Conservation (phyloP, 2,113 vertebrate species). For the Pseudonaja textilis region DNA sequence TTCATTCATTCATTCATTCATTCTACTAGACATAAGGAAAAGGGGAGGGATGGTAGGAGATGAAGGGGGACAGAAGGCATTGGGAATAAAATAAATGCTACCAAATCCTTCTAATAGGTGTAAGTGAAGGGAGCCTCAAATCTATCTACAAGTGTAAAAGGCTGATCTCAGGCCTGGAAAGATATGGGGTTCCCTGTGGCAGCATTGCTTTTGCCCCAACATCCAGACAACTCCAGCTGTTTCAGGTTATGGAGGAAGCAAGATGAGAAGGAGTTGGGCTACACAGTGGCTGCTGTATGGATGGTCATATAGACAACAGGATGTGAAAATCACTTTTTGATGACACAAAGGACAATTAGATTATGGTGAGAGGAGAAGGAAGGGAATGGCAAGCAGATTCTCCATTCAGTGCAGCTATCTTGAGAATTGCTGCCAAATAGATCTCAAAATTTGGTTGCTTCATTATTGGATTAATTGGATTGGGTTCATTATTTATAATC, state of each 20-base stretch:
- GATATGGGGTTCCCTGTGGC: neutral
- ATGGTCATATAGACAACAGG: neutral
- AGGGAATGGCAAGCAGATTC: neutral
- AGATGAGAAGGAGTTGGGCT: neutral
- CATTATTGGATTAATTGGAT: too few species aligned
- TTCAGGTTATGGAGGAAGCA: neutral
- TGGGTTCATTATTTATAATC: neutral
- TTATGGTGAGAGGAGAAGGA: neutral
- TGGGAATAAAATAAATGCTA: neutral
- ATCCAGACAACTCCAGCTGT: neutral
- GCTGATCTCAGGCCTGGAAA: neutral
- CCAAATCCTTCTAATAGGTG: constrained; percentile 18
- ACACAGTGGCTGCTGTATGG: neutral
- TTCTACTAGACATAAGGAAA: neutral
- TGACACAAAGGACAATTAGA: neutral
- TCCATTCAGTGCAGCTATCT: neutral
- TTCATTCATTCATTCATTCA: constrained; percentile 3
- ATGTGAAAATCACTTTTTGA: neutral
- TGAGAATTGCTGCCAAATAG: neutral
- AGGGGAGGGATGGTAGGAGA: neutral
- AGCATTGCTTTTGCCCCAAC: neutral
- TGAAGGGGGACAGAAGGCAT: neutral
- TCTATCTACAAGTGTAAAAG: neutral
- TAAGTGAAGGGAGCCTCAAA: neutral
- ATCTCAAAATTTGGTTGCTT: neutral